phyloP scores from a whole-genome alignment of 2,888 invertebrate genomes.

The Limnephilus marmoratus region DNA sequence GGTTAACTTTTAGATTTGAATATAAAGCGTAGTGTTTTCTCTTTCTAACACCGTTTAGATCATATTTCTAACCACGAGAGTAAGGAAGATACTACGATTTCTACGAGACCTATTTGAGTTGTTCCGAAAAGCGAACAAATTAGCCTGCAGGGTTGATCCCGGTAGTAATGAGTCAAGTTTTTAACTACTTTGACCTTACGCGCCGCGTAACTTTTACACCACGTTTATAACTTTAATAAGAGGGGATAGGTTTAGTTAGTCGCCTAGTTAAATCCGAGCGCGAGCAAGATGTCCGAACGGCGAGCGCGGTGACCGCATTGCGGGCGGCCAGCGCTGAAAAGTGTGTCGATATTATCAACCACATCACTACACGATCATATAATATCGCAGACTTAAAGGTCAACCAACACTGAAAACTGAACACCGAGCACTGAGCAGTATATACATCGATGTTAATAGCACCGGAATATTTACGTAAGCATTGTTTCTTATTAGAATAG shows the following conservation, averaged over 20 bases:
- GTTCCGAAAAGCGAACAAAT: too few species aligned
- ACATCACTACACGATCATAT: constrained; percentile 23
- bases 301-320: constrained; percentile 48
- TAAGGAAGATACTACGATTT: too few species aligned
- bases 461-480: not conserved
- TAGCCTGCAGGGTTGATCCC: too few species aligned
- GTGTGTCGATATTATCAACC: constrained; percentile 50
- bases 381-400: constrained; percentile 43
- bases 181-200: too few species aligned
- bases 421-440: not conserved
- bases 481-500: not conserved
- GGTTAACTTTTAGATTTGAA: too few species aligned
- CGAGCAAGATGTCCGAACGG: constrained; percentile 36
- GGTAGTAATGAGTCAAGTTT: too few species aligned
- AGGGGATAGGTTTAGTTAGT: not conserved
- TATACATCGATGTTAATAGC: not conserved
- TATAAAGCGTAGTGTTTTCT: too few species aligned
- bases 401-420: not conserved
- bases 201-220: not conserved
- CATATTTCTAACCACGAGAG: too few species aligned
- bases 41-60: too few species aligned
- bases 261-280: constrained; percentile 4
- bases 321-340: constrained; percentile 43
- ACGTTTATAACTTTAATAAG: not conserved
- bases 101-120: too few species aligned